Base-by-base conservation (phyloP, 2,113 vertebrate species). In the Otus sunia region DNA sequence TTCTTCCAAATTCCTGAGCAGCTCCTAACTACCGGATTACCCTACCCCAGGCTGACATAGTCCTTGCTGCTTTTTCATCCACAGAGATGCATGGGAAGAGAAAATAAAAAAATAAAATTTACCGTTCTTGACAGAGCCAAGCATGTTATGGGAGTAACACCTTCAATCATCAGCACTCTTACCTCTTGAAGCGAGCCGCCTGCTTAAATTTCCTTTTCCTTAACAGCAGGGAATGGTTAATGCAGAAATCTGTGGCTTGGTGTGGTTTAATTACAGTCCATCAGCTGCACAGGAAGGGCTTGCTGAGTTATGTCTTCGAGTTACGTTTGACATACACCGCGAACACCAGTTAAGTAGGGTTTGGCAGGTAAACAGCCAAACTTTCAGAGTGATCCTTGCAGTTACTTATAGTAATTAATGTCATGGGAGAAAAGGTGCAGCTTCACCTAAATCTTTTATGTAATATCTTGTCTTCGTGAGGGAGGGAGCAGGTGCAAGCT, bases 1-100 rank as follows among this genome's bases (percentile, higher is more conserved):
- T 93, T 94, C 60, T 88, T 90, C 86, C 72, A 84, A 94, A 93
- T 95, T 86, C 75, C 73, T 74, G 30, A 2, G 3, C 43, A 56
- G 39, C 37, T 73, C 21, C 56, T 56, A 74, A 67, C 86, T 88
- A 77, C 90, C 2, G 34, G 25, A 80, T 93, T 94, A 86, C 73
- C 49, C 63, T 79, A 19, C 22, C 17, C 8, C 0, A 0, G n/a
- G 34, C 63, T 90, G 66, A 86, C 36, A 30, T 11, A 52, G 43
- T 41, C 55, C 34, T 37, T 94, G 76, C 50, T 32, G 11, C 43
- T 86, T 79, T 62, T 90, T 88, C 76, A 53, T 81, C 52, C 64
- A 64, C 39, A 59, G 50, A 0, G 2, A 55, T 32, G 27, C 26
- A 55, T 2, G 37, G 39, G 32, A 41, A 59, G 22, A 9, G n/a